A percentile compares a stretch with the other conserved stretches of the same genome.
Evolutionary conservation across 2,888 invertebrate species (phyloP).

Genomic region (Agrilus mali): DNA sequence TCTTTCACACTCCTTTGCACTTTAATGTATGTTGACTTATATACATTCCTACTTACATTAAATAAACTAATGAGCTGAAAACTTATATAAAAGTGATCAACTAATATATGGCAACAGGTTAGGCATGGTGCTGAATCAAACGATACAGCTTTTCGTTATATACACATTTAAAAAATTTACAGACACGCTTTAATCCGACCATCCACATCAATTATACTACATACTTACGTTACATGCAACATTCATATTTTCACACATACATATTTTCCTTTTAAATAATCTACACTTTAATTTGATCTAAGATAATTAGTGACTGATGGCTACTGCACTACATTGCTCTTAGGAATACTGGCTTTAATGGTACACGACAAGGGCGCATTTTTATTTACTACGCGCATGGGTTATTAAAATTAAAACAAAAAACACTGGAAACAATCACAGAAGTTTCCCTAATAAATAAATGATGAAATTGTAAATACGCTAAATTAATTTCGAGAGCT

Average conservation of each 20-base stretch:
- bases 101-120: conserved; percentile 12
- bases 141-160: conserved; percentile 14
- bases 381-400: conserved; percentile 8
- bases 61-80: conserved; percentile 23
- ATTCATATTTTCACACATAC: conserved; percentile 5
- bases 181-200: conserved; percentile 15
- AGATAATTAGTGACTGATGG: conserved; percentile 29
- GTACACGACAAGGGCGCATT: conserved; percentile 14
- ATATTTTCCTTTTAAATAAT: conserved; percentile 12
- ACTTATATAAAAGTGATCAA: conserved; percentile 13
- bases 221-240: no score
- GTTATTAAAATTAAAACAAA: no score
- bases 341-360: conserved; percentile 32
- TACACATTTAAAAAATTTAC: conserved; percentile 10
- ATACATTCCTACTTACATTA: conserved; percentile 31
- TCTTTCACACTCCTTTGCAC: conserved; percentile 11
- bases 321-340: conserved; percentile 22
- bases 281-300: conserved; percentile 31
- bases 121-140: conserved; percentile 27
- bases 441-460: conserved; percentile 9
- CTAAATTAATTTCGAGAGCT: no score
- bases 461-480: no score
- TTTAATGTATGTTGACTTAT: conserved; percentile 16
- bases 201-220: conserved; percentile 11
- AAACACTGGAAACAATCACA: conserved; percentile 4